Percentiles rank a stretch among this genome's conserved stretches.
Evolutionary conservation across 2,797 vertebrate genomes (phyloP).

Genomic region (Mustela erminea): DNA sequence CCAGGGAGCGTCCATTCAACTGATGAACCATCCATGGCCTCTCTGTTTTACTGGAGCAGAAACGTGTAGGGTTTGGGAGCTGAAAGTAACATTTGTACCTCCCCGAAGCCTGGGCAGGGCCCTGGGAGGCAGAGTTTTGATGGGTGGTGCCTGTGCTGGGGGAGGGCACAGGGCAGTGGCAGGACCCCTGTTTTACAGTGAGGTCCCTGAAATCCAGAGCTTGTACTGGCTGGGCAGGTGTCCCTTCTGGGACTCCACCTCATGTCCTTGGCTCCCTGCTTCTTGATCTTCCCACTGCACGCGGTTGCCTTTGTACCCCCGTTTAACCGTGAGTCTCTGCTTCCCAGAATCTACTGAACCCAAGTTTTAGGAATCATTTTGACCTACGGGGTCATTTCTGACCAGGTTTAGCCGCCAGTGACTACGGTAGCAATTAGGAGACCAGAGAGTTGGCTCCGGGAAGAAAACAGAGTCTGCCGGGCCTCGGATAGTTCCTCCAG

Average conservation of each 20-base stretch:
- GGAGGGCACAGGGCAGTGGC: background rate
- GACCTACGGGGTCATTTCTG: background rate
- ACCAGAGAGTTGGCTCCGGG: background rate
- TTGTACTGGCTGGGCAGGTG: background rate
- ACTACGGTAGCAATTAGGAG: background rate
- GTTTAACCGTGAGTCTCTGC: background rate
- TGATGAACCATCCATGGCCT: background rate
- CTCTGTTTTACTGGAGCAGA: background rate
- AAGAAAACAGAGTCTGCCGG: background rate
- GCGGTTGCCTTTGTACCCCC: background rate
- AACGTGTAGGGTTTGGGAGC: background rate
- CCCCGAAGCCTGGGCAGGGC: background rate
- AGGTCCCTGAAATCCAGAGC: background rate
- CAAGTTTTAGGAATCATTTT: background rate
- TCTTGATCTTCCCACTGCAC: background rate
- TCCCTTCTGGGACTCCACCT: background rate
- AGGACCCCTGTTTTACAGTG: background rate
- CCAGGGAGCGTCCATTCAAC: background rate
- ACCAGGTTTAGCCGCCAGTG: background rate
- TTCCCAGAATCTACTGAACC: background rate
- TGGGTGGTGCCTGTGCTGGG: background rate
- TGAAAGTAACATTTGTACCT: background rate
- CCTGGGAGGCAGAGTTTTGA: background rate
- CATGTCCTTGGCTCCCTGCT: background rate
- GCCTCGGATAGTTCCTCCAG: background rate